Evolutionary conservation across 1,140 invertebrate genomes (phyloP), one percentile per base, ranked within the genome.

Genomic region (Drosophila ironensis): DNA sequence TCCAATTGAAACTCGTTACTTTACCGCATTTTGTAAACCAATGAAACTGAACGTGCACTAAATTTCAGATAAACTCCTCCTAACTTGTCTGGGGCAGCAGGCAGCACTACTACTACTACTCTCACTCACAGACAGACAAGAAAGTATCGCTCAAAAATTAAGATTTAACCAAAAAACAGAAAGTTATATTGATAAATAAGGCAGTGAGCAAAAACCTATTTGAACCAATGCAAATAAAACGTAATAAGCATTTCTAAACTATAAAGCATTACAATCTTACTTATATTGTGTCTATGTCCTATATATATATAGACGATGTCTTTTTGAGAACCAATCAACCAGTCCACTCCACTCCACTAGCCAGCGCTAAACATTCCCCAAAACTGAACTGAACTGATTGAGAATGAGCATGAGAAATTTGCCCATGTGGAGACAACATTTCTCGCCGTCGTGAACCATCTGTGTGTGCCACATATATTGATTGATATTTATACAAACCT

Each of bases 31-130:
- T 70, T 53, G 47, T 64, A 71, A 64, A 72, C 25, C 30, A 86
- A 86, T 72, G 61, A 86, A 87, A 88, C 86, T 88, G 86, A 88
- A 88, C 86, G 86, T 88, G 86, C 76, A 88, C 86, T 88, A 88
- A 88, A 88, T 88, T 88, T 88, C 86, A 88, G 86, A 88, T 88
- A 71, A 71, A 87, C 82, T 86, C 80, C 73, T 86, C 80, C 80
- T 86, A 80, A 70, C 66, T 80, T 86, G 86, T 88, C 84, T 88
- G 84, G 84, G 84, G 74, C 86, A 74, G 66, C 78, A 78, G 80
- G 74, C 80, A 87, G 81, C 75, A 80, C 80, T 52, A 78, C 61
- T 67, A 78, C 61, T 67, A 71, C 80, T 80, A 86, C 81, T 86
- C 80, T 87, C 81, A 84, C 75, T 86, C 64, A 74, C 74, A 71